Base-by-base conservation (phyloP, 1,140 invertebrate species). In the Rhynchophorus ferrugineus region DNA sequence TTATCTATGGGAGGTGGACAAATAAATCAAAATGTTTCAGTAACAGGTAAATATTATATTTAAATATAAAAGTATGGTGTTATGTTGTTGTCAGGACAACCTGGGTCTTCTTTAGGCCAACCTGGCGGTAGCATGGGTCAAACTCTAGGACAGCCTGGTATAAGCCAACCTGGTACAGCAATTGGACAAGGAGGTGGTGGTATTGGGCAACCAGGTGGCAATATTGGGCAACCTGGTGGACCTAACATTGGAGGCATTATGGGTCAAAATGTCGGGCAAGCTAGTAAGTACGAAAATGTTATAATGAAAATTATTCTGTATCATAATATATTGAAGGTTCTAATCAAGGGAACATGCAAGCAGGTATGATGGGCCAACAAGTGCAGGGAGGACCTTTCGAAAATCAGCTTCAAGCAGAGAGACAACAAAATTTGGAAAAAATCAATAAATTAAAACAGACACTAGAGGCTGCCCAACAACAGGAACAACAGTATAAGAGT, bases 401-500 rank as follows among this genome's bases (percentile, higher is more conserved):
- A 58, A 72, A 75, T 44, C 69, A 73, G 41, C 58, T 81, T 2
- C 78, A 82, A 65, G 71, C 76, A 1, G 81, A 81, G 43, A 70
- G 83, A 21, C 80, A 84, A 60, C 79, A 83, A 54, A 86, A 86
- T 71, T 62, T 84, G 8, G 64, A 78, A 19, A 81, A 80, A 64
- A 82, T 82, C 33, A 78, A 81, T 55, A 76, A 85, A 45, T 61
- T 87, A 8, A 77, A 80, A 54, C 83, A 86, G 66, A 85, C 81
- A 0, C 66, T 87, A 36, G 83, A 85, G 66, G 83, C 82, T 0
- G 83, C 84, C 0, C 83, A 85, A 54, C 81, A 84, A 58, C 82
- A 85, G 66, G 84, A 86, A 62, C 78, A 82, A 9, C 82, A 85
- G 57, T 85, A 83, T 63, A 84, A 85, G 66, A 82, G 77, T 1